These are phyloP conservation scores for Eospalax fontanierii DNA, from an alignment of 2,797 vertebrate species.

Conservation along the genomic window DNA sequence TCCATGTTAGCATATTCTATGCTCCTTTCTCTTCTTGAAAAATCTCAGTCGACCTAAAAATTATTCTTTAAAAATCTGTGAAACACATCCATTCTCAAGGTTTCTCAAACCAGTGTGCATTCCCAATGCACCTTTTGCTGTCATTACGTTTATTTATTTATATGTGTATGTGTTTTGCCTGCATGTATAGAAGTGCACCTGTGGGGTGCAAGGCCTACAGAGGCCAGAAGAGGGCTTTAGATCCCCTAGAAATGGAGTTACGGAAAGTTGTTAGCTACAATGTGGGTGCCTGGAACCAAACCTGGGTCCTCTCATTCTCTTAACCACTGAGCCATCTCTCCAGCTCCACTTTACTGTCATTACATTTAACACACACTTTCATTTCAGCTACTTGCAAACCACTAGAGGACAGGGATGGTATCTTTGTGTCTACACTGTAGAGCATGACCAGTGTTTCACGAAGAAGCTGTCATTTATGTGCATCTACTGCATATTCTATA, in stretches of 20 bases:
- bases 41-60: slow-evolving; percentile 21
- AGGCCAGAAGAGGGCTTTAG: no score
- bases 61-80: slow-evolving; percentile 48
- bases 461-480: not conserved
- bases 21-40: not conserved
- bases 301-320: no score
- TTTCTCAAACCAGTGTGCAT: not conserved
- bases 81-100: not conserved
- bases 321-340: no score
- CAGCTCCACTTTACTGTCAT: not conserved
- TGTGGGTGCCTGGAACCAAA: no score
- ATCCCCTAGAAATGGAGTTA: no score
- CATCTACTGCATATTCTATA: not conserved
- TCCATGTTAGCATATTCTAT: not conserved
- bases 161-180: no score
- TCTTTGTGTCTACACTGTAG: not conserved
- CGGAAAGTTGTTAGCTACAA: no score
- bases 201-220: no score
- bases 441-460: not conserved
- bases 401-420: not conserved
- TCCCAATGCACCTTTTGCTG: not conserved
- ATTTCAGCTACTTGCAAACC: not conserved
- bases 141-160: not conserved
- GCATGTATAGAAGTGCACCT: no score
- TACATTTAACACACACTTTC: not conserved